A percentile compares a stretch with the other conserved stretches of the same genome.
phyloP scores from a whole-genome alignment of 2,113 vertebrate genomes.

The Mugil cephalus region DNA sequence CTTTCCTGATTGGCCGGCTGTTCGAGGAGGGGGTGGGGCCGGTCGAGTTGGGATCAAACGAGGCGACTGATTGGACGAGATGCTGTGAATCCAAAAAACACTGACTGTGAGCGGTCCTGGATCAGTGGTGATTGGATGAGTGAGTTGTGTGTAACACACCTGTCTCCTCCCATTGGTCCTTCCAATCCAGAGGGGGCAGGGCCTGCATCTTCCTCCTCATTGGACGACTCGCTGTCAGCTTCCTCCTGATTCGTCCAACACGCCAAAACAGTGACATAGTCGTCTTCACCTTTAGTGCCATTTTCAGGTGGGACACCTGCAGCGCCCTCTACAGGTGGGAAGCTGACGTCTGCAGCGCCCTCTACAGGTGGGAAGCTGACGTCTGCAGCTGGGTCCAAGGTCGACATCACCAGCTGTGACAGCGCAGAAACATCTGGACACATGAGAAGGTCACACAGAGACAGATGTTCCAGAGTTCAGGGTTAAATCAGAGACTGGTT shows the following conservation, averaged over 20 bases:
- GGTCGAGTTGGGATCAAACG: slow-evolving; percentile 27
- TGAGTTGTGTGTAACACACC: slow-evolving; percentile 1
- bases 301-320: background rate
- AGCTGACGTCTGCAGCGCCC: background rate
- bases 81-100: slow-evolving; percentile 12
- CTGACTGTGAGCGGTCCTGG: no score
- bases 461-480: background rate
- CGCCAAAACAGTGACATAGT: slow-evolving; percentile 27
- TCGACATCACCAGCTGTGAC: slow-evolving; percentile 55
- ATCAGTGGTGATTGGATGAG: background rate
- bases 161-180: slow-evolving; percentile 10
- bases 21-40: slow-evolving; percentile 31
- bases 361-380: slow-evolving; percentile 19
- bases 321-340: no score
- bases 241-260: slow-evolving; percentile 67
- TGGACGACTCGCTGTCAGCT: slow-evolving; percentile 68
- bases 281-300: slow-evolving; percentile 5
- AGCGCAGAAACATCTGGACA: slow-evolving; percentile 64
- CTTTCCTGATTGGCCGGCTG: slow-evolving; percentile 19
- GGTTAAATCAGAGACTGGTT: no score
- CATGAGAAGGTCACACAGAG: slow-evolving; percentile 4
- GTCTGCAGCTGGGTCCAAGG: slow-evolving; percentile 26
- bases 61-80: background rate
- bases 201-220: slow-evolving; percentile 65
- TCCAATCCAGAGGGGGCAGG: background rate